Conservation (phyloP, 2,888 invertebrate species). For the Lasiommata megera region DNA sequence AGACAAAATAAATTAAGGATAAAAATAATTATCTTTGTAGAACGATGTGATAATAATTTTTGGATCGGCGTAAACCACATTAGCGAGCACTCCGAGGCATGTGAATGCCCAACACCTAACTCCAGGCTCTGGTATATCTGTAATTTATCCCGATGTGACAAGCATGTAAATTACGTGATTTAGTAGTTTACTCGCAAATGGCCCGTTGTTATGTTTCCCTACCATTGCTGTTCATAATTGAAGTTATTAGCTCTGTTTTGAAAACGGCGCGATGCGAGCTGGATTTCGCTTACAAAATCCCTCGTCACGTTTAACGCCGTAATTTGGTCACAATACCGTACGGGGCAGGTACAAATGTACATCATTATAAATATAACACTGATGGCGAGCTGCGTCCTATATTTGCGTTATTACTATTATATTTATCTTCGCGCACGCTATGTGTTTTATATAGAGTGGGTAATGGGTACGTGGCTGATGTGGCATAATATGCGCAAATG, state of each 20-base stretch:
- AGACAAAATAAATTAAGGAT: too few relatives aligned
- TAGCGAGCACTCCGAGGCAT: too few relatives aligned
- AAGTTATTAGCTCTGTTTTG: too few relatives aligned
- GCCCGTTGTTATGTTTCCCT: not conserved
- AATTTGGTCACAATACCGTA: slow-evolving; percentile 13
- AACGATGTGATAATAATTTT: too few relatives aligned
- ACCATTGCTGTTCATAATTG: not conserved
- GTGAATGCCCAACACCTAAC: too few relatives aligned
- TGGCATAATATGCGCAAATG: not conserved
- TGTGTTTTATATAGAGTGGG: not conserved
- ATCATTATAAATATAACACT: not conserved
- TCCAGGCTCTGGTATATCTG: too few relatives aligned
- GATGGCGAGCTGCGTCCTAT: not conserved
- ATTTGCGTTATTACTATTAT: slow-evolving; percentile 3
- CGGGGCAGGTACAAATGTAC: slow-evolving; percentile 19
- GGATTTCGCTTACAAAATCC: slow-evolving; percentile 10
- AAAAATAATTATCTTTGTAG: too few relatives aligned
- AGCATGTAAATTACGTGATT: too few relatives aligned
- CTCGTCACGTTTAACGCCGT: slow-evolving; percentile 24
- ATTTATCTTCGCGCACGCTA: not conserved
- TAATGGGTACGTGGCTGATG: not conserved
- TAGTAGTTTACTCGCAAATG: too few relatives aligned
- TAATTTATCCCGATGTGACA: too few relatives aligned
- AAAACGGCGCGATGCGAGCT: too few relatives aligned
- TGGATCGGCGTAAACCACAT: too few relatives aligned